Percentiles rank a stretch among this genome's conserved stretches.
Conservation (phyloP, 2,113 vertebrate species). For the Girardinichthys multiradiatus region DNA sequence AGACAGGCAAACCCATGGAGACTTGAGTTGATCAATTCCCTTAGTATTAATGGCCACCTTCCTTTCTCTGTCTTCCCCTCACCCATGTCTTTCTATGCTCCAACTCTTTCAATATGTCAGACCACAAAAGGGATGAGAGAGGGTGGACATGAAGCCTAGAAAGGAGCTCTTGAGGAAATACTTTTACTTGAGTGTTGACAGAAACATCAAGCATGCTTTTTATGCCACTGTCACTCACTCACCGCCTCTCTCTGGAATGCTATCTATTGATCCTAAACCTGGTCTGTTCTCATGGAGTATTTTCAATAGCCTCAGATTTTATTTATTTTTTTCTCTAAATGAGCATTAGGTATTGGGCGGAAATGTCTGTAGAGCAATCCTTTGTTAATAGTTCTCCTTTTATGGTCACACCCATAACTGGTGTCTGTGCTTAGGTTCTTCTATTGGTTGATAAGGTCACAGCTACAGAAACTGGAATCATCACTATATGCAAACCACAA, state of each 20-base stretch:
- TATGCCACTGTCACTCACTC: conserved; percentile 40
- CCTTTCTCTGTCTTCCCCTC: conserved; percentile 29
- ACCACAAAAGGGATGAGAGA: conserved; percentile 40
- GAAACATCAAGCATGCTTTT: conserved; percentile 50
- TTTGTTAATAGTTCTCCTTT: conserved; percentile 13
- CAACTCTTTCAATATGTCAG: conserved; percentile 47
- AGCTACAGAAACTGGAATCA: conserved; percentile 11
- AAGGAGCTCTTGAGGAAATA: conserved; percentile 53
- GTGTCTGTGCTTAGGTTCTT: conserved; percentile 2
- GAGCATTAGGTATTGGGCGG: conserved; percentile 15
- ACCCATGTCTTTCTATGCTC: conserved; percentile 28
- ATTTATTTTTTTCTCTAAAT: conserved; percentile 24
- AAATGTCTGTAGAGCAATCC: conserved; percentile 13
- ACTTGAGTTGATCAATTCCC: conserved; percentile 68
- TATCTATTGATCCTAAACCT: conserved; percentile 43
- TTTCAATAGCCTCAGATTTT: conserved; percentile 35
- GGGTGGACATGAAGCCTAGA: conserved; percentile 36
- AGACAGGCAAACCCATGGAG: conserved; percentile 65
- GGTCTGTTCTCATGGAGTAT: conserved; percentile 37
- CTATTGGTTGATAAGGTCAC: conserved; percentile 41
- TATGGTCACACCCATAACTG: conserved; percentile 20
- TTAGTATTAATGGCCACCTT: conserved; percentile 64
- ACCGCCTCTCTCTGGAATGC: background rate
- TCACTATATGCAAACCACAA: conserved; percentile 32
- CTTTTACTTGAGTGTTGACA: conserved; percentile 50